phyloP scores from a whole-genome alignment of 2,888 invertebrate species.

The Operophtera brumata region DNA sequence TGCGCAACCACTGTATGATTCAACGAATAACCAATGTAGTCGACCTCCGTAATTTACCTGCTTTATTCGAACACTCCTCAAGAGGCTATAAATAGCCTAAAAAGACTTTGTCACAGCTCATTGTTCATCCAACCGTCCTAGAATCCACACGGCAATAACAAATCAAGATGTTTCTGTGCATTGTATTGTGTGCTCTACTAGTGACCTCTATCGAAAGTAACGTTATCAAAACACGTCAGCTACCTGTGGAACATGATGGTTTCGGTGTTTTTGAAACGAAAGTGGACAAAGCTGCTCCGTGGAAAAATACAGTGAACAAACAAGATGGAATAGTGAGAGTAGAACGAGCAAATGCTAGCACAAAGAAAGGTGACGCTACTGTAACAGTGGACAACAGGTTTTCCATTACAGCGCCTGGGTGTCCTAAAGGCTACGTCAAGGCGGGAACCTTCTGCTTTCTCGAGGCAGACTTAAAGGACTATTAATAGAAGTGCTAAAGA shows the following conservation, averaged over 20 bases:
- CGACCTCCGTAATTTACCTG: no score
- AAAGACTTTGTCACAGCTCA: neutral
- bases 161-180: constrained; percentile 11
- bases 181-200: constrained; percentile 7
- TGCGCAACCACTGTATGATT: no score
- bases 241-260: neutral
- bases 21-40: no score
- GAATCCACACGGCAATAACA: neutral
- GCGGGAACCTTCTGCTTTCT: constrained; percentile 1
- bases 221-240: neutral
- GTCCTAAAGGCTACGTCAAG: constrained; percentile 4
- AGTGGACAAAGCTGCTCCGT: neutral
- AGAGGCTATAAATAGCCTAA: constrained; percentile 5
- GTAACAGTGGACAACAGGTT: constrained; percentile 32
- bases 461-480: neutral
- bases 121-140: neutral
- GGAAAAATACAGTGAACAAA: neutral
- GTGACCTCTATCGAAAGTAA: constrained; percentile 2
- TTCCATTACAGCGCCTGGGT: constrained; percentile 26
- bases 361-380: neutral
- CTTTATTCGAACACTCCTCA: no score
- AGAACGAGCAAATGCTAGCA: neutral
- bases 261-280: neutral
- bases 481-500: neutral
- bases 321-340: constrained; percentile 1